A percentile compares a stretch with the other conserved stretches of the same genome.
These are phyloP conservation scores for Ophonus ardosiacus DNA, from an alignment of 2,888 invertebrate genomes.

Conservation along the genomic window DNA sequence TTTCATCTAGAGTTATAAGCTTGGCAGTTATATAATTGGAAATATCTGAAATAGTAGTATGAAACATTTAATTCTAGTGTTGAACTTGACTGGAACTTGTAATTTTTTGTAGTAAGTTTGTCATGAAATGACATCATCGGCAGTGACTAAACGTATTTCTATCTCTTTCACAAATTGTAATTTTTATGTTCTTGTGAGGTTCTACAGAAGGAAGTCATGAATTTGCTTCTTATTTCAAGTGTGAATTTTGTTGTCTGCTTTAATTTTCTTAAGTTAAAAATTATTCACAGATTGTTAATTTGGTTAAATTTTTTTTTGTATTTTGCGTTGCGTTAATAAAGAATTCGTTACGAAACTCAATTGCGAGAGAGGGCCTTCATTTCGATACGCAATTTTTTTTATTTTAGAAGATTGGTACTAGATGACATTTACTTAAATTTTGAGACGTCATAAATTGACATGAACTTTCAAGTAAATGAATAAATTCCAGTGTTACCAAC, in stretches of 20 bases:
- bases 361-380: no score
- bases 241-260: neutral
- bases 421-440: no score
- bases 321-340: no score
- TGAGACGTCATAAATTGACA: no score
- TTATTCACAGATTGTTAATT: neutral
- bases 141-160: conserved; percentile 44
- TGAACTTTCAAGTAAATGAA: no score
- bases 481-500: no score
- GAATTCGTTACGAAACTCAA: no score
- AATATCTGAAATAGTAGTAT: conserved; percentile 17
- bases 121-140: conserved; percentile 42
- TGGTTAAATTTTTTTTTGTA: no score
- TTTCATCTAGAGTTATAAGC: neutral
- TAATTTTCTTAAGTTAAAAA: neutral
- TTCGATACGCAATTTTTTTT: no score
- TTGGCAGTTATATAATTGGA: conserved; percentile 2
- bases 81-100: conserved; percentile 32
- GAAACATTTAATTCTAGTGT: neutral
- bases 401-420: no score
- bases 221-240: neutral
- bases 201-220: neutral
- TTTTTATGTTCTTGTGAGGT: conserved; percentile 12
- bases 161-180: conserved; percentile 16
- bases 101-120: conserved; percentile 9